Conservation (phyloP, 2,113 vertebrate genomes). For the Nannospalax galili region DNA sequence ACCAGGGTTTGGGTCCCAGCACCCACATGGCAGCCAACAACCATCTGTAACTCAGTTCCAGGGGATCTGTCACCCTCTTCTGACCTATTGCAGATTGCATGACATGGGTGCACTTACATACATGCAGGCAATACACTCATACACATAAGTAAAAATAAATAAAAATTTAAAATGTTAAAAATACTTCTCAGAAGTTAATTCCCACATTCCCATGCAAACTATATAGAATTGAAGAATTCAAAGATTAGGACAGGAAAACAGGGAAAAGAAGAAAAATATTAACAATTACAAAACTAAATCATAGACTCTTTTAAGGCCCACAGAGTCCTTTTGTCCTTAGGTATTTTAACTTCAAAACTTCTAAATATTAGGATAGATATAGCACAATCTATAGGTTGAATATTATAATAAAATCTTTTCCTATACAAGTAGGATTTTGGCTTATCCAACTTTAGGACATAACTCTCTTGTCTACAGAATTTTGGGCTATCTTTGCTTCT, state of each 20-base stretch:
- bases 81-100: too few relatives aligned
- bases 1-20: too few relatives aligned
- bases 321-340: background rate
- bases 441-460: background rate
- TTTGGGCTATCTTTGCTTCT: slow-evolving; percentile 22
- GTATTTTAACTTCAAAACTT: background rate
- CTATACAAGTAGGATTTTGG: background rate
- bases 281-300: background rate
- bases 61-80: too few relatives aligned
- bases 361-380: background rate
- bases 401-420: slow-evolving; percentile 14
- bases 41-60: too few relatives aligned
- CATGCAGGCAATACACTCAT: too few relatives aligned
- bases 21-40: too few relatives aligned
- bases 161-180: too few relatives aligned
- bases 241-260: background rate
- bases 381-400: background rate
- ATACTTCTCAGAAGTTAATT: background rate
- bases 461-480: background rate
- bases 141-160: too few relatives aligned
- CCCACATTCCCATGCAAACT: background rate
- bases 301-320: background rate
- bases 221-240: slow-evolving; percentile 3
- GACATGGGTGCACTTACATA: too few relatives aligned
- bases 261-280: background rate